Conservation (phyloP, 2,888 invertebrate genomes). For the Cosmia trapezina region DNA sequence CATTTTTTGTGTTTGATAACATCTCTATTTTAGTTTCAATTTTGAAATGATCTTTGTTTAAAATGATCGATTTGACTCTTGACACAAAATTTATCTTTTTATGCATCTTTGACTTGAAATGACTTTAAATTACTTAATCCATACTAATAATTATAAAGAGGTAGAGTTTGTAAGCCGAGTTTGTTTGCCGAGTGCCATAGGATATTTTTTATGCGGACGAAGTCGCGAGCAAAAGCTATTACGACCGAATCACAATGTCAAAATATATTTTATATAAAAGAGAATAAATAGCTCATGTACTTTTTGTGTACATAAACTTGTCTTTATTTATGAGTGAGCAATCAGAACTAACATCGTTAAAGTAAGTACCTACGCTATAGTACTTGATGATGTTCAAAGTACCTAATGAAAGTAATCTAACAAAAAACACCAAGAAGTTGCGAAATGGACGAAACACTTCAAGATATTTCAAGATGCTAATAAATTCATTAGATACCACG, state of each 20-base stretch:
- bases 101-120: background rate
- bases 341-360: conserved; percentile 1
- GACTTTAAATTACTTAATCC: background rate
- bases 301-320: background rate
- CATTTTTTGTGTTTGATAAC: background rate
- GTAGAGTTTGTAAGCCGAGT: too few species aligned
- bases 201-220: too few species aligned
- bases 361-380: background rate
- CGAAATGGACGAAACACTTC: background rate
- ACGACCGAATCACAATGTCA: background rate
- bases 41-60: background rate
- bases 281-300: background rate
- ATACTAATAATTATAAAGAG: too few species aligned
- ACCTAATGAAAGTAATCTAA: background rate
- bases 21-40: background rate
- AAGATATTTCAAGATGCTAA: conserved; percentile 4
- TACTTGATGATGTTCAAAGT: conserved; percentile 2
- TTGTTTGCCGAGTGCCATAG: too few species aligned
- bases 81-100: background rate
- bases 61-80: background rate
- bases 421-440: background rate
- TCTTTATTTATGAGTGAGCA: conserved; percentile 3
- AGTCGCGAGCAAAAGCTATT: too few species aligned
- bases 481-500: conserved; percentile 21
- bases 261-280: background rate